Evolutionary conservation across 2,888 invertebrate genomes (phyloP).

Genomic region (Heterodera filipjevi): DNA sequence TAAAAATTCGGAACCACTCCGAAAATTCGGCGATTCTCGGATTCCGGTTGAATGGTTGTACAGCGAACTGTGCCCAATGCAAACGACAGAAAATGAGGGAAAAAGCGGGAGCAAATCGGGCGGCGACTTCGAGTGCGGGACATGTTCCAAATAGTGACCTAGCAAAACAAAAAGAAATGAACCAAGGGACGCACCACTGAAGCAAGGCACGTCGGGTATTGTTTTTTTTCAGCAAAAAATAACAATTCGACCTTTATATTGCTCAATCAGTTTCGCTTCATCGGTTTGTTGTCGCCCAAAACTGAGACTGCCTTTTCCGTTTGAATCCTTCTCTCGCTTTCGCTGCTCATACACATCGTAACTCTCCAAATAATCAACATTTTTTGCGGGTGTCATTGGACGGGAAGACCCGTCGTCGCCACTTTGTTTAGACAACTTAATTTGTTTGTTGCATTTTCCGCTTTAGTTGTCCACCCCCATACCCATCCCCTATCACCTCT

Average conservation of each 20-base stretch:
- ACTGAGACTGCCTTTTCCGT: background rate
- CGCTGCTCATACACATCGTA: slow-evolving; percentile 37
- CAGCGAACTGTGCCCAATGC: slow-evolving; percentile 84
- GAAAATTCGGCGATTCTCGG: slow-evolving; percentile 87
- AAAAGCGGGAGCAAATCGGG: slow-evolving; percentile 78
- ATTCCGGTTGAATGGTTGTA: slow-evolving; percentile 76
- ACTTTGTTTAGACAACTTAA: background rate
- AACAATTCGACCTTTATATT: slow-evolving; percentile 35
- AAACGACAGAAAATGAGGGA: slow-evolving; percentile 87
- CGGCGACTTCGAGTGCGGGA: slow-evolving; percentile 77
- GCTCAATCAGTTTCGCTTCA: slow-evolving; percentile 25
- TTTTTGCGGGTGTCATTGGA: slow-evolving; percentile 14
- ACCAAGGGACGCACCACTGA: background rate
- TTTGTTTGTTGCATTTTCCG: background rate
- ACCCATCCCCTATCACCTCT: background rate
- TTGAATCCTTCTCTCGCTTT: background rate
- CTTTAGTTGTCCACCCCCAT: no score
- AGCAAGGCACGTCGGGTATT: background rate
- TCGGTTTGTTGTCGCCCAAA: slow-evolving; percentile 5
- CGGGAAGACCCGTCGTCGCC: slow-evolving; percentile 4
- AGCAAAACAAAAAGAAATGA: slow-evolving; percentile 9
- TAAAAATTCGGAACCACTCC: slow-evolving; percentile 85
- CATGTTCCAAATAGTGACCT: slow-evolving; percentile 78
- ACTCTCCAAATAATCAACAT: slow-evolving; percentile 43
- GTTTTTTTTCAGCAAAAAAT: background rate